These are phyloP conservation scores for Lophura nycthemera DNA, from an alignment of 2,113 vertebrate genomes.

Conservation along the genomic window DNA sequence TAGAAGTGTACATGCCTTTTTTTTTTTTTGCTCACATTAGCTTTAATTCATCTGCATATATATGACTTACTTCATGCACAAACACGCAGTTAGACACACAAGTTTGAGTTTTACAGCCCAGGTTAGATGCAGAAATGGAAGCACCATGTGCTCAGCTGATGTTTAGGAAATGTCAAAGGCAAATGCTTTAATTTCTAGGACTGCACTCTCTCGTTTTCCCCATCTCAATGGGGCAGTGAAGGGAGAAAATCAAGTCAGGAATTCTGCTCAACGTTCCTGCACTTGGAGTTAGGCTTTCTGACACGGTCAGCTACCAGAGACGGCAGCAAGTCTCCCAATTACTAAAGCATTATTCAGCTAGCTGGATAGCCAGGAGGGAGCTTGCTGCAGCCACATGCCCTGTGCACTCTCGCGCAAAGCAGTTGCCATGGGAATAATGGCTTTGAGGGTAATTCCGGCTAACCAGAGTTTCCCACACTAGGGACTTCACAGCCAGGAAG, in stretches of 20 bases:
- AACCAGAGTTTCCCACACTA: background rate
- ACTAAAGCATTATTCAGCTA: rapidly evolving
- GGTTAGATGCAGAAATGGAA: background rate
- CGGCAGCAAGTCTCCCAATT: background rate
- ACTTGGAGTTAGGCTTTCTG: background rate
- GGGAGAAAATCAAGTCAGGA: background rate
- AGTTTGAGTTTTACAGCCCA: background rate
- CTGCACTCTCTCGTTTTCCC: rapidly evolving
- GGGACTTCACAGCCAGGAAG: background rate
- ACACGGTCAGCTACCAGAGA: rapidly evolving
- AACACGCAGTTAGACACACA: constrained; percentile 13
- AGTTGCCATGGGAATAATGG: background rate
- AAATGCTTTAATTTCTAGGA: background rate
- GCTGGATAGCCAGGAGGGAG: background rate
- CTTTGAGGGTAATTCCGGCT: constrained; percentile 28
- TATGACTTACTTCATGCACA: constrained; percentile 30
- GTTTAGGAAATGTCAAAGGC: background rate
- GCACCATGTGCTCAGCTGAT: background rate
- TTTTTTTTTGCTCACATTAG: constrained; percentile 13
- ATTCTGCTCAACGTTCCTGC: background rate
- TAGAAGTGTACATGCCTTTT: background rate
- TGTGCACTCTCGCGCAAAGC: rapidly evolving
- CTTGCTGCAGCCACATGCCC: background rate
- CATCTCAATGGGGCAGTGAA: background rate
- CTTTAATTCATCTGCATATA: constrained; percentile 30